Evolutionary conservation across 92 coral and sea anemone genomes (phyloP).

Genomic region (Phenganax subtilis): DNA sequence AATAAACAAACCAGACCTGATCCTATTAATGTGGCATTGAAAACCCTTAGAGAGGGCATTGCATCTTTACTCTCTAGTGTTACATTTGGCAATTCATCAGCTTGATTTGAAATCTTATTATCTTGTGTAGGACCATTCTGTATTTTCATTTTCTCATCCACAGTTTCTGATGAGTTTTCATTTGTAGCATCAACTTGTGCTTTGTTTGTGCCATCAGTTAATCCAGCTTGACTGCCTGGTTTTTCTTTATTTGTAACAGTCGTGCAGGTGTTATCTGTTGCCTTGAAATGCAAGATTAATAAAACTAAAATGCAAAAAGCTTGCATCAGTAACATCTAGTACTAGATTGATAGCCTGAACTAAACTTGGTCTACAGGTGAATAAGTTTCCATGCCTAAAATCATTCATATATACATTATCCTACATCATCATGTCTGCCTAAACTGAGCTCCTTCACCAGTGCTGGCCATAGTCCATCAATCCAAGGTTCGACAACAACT

Average conservation of each 20-base stretch:
- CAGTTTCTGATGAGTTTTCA: slow-evolving; percentile 1
- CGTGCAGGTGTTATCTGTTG: neutral
- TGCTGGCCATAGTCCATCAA: slow-evolving; percentile 85
- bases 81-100: neutral
- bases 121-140: neutral
- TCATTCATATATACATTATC: too few species aligned
- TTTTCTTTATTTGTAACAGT: neutral
- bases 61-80: neutral
- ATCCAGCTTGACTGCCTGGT: neutral
- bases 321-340: neutral
- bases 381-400: too few species aligned
- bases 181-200: neutral
- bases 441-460: slow-evolving; percentile 53
- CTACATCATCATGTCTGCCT: slow-evolving; percentile 5
- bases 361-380: neutral
- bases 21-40: slow-evolving; percentile 60
- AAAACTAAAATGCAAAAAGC: neutral
- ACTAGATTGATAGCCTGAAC: neutral
- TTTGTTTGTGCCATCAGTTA: neutral
- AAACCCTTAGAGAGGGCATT: slow-evolving; percentile 41
- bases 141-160: neutral
- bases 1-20: neutral
- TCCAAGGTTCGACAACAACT: slow-evolving; percentile 94
- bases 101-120: neutral
- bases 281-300: neutral